These are phyloP conservation scores for Drosophila sp. DNA, from an alignment of 1,140 invertebrate genomes.

Conservation along the genomic window DNA sequence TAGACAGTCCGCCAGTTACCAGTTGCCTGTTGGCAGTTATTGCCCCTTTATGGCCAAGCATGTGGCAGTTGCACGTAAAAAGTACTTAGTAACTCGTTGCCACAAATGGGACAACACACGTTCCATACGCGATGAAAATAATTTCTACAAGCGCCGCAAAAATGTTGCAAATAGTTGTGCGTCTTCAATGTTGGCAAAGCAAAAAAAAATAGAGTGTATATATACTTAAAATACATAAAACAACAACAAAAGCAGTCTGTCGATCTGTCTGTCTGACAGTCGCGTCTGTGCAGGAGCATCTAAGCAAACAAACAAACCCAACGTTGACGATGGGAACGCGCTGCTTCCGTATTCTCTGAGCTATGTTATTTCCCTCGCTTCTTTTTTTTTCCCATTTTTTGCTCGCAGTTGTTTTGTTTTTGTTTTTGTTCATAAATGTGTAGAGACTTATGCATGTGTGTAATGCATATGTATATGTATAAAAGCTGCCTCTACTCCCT, in stretches of 20 bases:
- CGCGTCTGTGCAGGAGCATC: conserved; percentile 16
- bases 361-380: conserved; percentile 6
- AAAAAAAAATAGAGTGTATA: background rate
- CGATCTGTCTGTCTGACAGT: conserved; percentile 4
- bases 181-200: conserved; percentile 6
- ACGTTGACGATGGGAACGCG: conserved; percentile 55
- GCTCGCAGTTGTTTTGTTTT: conserved; percentile 1
- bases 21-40: conserved; percentile 11
- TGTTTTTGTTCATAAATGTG: conserved; percentile 28
- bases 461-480: conserved; percentile 14
- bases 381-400: conserved; percentile 1
- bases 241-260: background rate
- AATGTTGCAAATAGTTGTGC: conserved; percentile 53
- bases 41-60: conserved; percentile 40
- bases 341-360: conserved; percentile 25
- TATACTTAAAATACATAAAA: background rate
- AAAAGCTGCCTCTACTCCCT: conserved; percentile 7
- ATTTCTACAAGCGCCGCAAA: conserved; percentile 42
- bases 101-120: conserved; percentile 71
- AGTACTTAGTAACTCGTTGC: conserved; percentile 43
- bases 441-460: background rate
- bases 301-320: conserved; percentile 46
- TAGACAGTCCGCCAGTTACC: conserved; percentile 17
- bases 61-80: conserved; percentile 30
- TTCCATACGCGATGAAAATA: conserved; percentile 51